These are phyloP conservation scores for Seladonia tumulorum DNA, from an alignment of 2,888 invertebrate species.

Conservation along the genomic window DNA sequence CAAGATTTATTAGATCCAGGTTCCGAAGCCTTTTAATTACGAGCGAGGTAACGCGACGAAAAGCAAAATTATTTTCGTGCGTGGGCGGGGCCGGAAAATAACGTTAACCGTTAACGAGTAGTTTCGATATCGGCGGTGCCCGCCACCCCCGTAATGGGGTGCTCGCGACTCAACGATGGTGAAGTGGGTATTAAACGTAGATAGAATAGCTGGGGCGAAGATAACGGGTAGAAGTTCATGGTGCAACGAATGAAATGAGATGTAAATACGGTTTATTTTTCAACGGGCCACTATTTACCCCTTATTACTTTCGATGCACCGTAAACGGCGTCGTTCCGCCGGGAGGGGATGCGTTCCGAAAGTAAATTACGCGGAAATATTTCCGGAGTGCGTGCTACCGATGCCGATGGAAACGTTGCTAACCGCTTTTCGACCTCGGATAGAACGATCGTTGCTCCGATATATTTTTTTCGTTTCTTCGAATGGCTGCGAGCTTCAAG, in stretches of 20 bases:
- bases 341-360: constrained; percentile 4
- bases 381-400: constrained; percentile 10
- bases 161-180: constrained; percentile 35
- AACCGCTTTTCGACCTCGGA: background rate
- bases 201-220: constrained; percentile 45
- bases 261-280: constrained; percentile 54
- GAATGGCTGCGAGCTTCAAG: background rate
- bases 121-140: constrained; percentile 48
- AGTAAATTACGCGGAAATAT: constrained; percentile 32
- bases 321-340: background rate
- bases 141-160: constrained; percentile 28
- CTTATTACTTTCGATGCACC: constrained; percentile 36
- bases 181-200: constrained; percentile 57
- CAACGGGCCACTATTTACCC: constrained; percentile 36
- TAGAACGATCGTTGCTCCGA: background rate
- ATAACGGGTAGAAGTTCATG: constrained; percentile 38
- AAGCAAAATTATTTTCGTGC: constrained; percentile 46
- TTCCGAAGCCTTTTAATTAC: constrained; percentile 61
- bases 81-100: constrained; percentile 22
- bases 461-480: background rate
- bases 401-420: background rate
- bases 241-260: constrained; percentile 37
- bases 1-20: constrained; percentile 61
- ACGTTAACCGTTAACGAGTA: constrained; percentile 51
- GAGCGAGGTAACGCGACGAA: constrained; percentile 40